A percentile compares a stretch with the other conserved stretches of the same genome.
These are phyloP conservation scores for Scleropages formosus DNA, from an alignment of 2,797 vertebrate species.

Conservation along the genomic window DNA sequence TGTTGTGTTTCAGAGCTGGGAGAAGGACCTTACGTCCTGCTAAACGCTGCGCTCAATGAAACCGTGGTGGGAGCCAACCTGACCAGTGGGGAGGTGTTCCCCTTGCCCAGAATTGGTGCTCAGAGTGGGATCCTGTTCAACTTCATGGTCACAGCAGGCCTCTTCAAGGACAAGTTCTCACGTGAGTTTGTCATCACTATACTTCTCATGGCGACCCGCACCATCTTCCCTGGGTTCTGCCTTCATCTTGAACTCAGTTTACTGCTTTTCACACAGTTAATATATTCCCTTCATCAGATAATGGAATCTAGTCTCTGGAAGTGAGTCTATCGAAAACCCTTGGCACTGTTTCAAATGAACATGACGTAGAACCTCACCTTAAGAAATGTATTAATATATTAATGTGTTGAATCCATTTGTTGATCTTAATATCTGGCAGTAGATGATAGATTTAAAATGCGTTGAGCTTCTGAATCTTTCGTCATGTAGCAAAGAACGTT, in stretches of 20 bases:
- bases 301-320: neutral
- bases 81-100: constrained; percentile 82
- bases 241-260: neutral
- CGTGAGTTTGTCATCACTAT: constrained; percentile 67
- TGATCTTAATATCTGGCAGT: no score
- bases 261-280: neutral
- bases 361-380: no score
- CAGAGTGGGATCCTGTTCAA: constrained; percentile 79
- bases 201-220: neutral
- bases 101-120: constrained; percentile 71
- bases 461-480: no score
- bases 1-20: constrained; percentile 75
- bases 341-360: no score
- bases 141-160: constrained; percentile 92
- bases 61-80: constrained; percentile 86
- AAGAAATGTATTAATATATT: no score
- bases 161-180: constrained; percentile 84
- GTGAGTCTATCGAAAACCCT: no score
- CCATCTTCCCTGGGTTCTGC: neutral
- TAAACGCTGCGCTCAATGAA: constrained; percentile 77
- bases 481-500: no score
- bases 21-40: constrained; percentile 87
- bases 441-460: no score
- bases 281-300: neutral
- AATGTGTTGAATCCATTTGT: no score